A percentile compares a stretch with the other conserved stretches of the same genome.
phyloP scores from a whole-genome alignment of 2,797 vertebrate genomes.

The Liparis tanakae region DNA sequence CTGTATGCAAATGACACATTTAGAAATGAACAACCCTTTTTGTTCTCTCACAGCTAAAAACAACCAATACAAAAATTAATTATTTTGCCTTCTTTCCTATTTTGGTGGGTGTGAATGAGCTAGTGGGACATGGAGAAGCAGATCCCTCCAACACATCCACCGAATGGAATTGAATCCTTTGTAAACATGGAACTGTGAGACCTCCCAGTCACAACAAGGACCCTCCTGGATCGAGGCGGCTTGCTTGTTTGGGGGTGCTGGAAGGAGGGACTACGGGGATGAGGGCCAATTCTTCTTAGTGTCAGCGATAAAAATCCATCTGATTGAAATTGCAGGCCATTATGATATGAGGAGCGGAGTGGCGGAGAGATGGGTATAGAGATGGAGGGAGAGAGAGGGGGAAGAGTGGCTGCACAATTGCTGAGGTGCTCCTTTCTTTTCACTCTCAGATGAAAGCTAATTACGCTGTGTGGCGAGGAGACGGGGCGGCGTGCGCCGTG shows the following conservation, averaged over 20 bases:
- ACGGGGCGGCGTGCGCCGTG: constrained; percentile 68
- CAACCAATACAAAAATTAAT: constrained; percentile 17
- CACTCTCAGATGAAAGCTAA: constrained; percentile 96
- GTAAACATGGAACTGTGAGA: constrained; percentile 65
- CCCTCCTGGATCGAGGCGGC: constrained; percentile 58
- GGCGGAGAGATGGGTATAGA: constrained; percentile 51
- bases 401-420: constrained; percentile 89
- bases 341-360: constrained; percentile 85
- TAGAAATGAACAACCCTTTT: background rate
- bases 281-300: constrained; percentile 94
- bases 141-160: constrained; percentile 43
- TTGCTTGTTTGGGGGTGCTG: constrained; percentile 56
- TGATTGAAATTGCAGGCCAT: constrained; percentile 98
- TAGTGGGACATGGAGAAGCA: constrained; percentile 24
- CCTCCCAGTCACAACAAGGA: constrained; percentile 64
- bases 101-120: constrained; percentile 45
- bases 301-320: constrained; percentile 97
- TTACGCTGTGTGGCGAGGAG: constrained; percentile 95
- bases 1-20: background rate
- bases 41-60: background rate
- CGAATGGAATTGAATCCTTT: constrained; percentile 58
- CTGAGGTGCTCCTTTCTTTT: constrained; percentile 90
- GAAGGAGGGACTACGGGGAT: constrained; percentile 54
- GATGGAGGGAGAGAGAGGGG: constrained; percentile 51
- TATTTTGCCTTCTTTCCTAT: constrained; percentile 18